Conservation (phyloP, 2,113 vertebrate genomes). For the Erythrocercus mccallii region DNA sequence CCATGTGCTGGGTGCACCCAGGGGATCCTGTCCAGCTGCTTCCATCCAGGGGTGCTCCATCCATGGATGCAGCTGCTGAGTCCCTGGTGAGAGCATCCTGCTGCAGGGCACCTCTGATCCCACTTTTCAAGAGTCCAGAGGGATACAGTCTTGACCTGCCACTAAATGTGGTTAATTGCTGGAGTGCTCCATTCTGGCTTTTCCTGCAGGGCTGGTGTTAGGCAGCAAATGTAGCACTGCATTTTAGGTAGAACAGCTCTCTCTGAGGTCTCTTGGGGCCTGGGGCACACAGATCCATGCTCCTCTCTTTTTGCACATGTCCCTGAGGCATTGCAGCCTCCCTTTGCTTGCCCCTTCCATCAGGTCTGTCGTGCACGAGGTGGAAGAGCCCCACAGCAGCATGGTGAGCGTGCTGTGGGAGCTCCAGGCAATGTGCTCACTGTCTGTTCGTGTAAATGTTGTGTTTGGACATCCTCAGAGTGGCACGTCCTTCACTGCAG, state of each 20-base stretch:
- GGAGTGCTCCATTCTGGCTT: neutral
- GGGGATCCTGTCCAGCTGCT: neutral
- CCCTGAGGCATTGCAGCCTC: neutral
- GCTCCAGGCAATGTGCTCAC: neutral
- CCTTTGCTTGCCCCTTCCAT: neutral
- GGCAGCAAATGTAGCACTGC: neutral
- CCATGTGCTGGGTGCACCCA: neutral
- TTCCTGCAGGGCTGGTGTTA: neutral
- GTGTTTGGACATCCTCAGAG: neutral
- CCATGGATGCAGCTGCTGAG: neutral
- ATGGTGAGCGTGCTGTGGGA: neutral
- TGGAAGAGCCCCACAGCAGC: neutral
- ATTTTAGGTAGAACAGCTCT: neutral
- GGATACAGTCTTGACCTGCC: neutral
- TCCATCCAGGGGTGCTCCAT: neutral
- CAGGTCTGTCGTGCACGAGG: neutral
- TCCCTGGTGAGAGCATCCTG: accelerated
- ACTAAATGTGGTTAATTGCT: neutral
- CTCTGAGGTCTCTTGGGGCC: neutral
- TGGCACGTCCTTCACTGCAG: neutral
- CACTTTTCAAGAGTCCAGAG: neutral
- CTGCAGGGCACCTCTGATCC: neutral
- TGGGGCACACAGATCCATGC: neutral
- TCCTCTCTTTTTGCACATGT: neutral
- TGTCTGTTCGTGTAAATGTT: neutral